Conservation (phyloP, 2,113 vertebrate species). For the Dasypus novemcinctus region DNA sequence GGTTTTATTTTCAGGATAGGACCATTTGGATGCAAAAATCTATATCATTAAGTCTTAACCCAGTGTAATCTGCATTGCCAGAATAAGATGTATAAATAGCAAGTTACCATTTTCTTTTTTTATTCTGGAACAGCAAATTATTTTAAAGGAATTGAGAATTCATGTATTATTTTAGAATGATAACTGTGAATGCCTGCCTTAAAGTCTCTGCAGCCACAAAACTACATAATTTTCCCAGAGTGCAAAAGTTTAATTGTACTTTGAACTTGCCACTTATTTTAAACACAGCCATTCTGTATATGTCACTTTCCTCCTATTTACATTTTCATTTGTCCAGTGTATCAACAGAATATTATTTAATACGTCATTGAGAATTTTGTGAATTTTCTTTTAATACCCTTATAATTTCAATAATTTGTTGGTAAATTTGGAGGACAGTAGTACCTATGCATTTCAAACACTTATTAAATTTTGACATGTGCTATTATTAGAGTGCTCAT, state of each 20-base stretch:
- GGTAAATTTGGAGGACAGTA: neutral
- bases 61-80: slow-evolving; percentile 41
- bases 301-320: neutral
- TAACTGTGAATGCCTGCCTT: slow-evolving; percentile 40
- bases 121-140: slow-evolving; percentile 61
- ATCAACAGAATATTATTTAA: neutral
- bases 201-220: slow-evolving; percentile 69
- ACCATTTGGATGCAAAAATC: neutral
- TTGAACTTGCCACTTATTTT: neutral
- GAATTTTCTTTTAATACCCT: neutral
- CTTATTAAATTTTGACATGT: neutral
- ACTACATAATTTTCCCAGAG: neutral
- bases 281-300: neutral
- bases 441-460: neutral
- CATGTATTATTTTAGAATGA: slow-evolving; percentile 51
- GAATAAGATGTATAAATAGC: slow-evolving; percentile 6
- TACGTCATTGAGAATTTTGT: fast-evolving
- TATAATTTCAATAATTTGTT: neutral
- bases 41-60: neutral
- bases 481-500: neutral
- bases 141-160: slow-evolving; percentile 63
- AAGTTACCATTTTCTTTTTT: slow-evolving; percentile 60
- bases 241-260: neutral
- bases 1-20: slow-evolving; percentile 9
- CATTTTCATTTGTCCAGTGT: neutral